Conservation (phyloP, 2,113 vertebrate species). For the Illadopsis cleaveri region DNA sequence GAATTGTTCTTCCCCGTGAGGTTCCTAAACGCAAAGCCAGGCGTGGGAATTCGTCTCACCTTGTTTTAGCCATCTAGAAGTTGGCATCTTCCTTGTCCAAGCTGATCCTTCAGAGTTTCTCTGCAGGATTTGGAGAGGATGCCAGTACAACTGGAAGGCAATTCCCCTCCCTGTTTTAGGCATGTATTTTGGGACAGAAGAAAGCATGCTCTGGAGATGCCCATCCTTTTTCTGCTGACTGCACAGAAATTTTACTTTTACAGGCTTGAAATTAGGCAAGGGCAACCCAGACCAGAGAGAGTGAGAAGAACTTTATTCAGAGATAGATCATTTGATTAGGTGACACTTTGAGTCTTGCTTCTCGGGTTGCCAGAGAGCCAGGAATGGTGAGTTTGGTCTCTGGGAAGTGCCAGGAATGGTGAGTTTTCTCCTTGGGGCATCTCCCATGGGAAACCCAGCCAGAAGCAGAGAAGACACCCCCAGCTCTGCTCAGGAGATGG, state of each 20-base stretch:
- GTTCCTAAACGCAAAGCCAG: not conserved
- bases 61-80: not conserved
- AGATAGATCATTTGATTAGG: not conserved
- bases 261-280: not conserved
- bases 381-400: not conserved
- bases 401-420: not conserved
- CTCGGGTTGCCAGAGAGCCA: not conserved
- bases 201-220: not conserved
- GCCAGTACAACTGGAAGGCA: not conserved
- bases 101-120: not conserved
- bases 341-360: not conserved
- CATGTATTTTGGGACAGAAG: not conserved
- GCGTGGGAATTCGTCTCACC: not conserved
- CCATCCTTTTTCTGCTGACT: not conserved
- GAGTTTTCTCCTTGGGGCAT: fast-evolving
- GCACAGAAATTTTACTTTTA: not conserved
- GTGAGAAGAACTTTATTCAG: not conserved
- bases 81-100: not conserved
- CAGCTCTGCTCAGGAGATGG: not conserved
- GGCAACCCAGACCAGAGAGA: not conserved
- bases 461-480: not conserved
- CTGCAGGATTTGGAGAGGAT: not conserved
- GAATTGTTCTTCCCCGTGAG: not conserved
- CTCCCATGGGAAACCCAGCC: fast-evolving
- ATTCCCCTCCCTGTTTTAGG: not conserved